Evolutionary conservation across 2,888 invertebrate genomes (phyloP).

Genomic region (Caenorhabditis imperialis): DNA sequence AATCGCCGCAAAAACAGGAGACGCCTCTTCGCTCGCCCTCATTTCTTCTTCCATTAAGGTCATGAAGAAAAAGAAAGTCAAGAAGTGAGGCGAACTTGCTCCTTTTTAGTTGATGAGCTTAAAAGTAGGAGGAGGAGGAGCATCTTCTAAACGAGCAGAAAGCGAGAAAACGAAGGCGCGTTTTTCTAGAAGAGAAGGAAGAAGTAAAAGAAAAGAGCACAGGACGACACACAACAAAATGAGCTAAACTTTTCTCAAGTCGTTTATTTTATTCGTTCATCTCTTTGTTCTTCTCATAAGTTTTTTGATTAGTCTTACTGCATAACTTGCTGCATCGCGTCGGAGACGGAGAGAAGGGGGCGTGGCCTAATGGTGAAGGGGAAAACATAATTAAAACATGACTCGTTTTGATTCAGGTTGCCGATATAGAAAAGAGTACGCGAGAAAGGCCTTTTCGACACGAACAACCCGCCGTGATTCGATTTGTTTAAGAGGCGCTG

Average conservation of each 20-base stretch:
- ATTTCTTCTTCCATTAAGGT: slow-evolving; percentile 18
- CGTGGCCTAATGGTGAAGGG: slow-evolving; percentile 4
- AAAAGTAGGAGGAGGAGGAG: slow-evolving; percentile 19
- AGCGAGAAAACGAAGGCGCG: slow-evolving; percentile 3
- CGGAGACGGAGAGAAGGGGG: neutral
- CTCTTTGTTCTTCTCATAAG: slow-evolving; percentile 17
- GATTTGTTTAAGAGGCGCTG: slow-evolving; percentile 40
- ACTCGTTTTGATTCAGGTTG: slow-evolving; percentile 3
- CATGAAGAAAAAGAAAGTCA: neutral
- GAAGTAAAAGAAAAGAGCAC: slow-evolving; percentile 1
- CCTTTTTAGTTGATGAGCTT: slow-evolving; percentile 43
- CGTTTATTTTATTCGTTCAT: slow-evolving; percentile 11
- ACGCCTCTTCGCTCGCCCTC: slow-evolving; percentile 12
- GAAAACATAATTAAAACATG: slow-evolving; percentile 4
- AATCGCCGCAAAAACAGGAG: slow-evolving; percentile 27
- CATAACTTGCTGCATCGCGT: no score
- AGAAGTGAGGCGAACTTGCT: slow-evolving; percentile 11
- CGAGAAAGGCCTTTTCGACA: slow-evolving; percentile 6
- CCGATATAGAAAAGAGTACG: slow-evolving; percentile 32
- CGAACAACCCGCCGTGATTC: slow-evolving; percentile 34
- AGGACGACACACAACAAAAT: slow-evolving; percentile 23
- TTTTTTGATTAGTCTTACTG: slow-evolving; percentile 5
- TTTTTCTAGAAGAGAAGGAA: slow-evolving; percentile 3
- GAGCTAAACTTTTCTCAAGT: slow-evolving; percentile 43
- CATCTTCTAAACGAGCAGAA: neutral